These are phyloP conservation scores for Digitonthophagus gazella DNA, from an alignment of 2,888 invertebrate genomes.

Conservation along the genomic window DNA sequence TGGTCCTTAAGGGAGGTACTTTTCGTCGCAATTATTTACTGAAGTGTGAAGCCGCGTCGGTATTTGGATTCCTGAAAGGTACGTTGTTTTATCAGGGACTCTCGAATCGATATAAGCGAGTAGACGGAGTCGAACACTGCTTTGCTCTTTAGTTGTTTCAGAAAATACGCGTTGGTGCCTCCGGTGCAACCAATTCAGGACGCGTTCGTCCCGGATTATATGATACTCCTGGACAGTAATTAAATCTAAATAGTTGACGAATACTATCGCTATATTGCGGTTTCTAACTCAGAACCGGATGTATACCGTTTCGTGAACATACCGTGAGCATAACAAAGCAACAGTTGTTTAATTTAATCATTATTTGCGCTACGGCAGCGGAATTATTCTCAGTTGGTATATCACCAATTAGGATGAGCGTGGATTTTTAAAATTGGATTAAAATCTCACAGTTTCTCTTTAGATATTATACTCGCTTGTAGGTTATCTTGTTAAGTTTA, in stretches of 20 bases:
- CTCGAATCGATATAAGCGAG: neutral
- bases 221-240: neutral
- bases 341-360: neutral
- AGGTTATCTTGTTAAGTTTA: neutral
- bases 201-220: neutral
- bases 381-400: neutral
- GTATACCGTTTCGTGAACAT: neutral
- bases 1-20: neutral
- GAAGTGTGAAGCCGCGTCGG: neutral
- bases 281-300: neutral
- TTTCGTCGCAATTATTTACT: neutral
- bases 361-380: neutral
- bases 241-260: neutral
- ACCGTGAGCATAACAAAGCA: neutral
- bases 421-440: neutral
- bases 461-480: neutral
- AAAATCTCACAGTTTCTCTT: neutral
- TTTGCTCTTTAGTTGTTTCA: slow-evolving; percentile 24
- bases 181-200: slow-evolving; percentile 18
- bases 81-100: neutral
- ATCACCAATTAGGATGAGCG: neutral
- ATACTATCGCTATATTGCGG: neutral
- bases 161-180: slow-evolving; percentile 20
- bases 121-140: slow-evolving; percentile 23
- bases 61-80: neutral